Evolutionary conservation across 2,113 vertebrate species (phyloP).

Genomic region (Sander lucioperca): DNA sequence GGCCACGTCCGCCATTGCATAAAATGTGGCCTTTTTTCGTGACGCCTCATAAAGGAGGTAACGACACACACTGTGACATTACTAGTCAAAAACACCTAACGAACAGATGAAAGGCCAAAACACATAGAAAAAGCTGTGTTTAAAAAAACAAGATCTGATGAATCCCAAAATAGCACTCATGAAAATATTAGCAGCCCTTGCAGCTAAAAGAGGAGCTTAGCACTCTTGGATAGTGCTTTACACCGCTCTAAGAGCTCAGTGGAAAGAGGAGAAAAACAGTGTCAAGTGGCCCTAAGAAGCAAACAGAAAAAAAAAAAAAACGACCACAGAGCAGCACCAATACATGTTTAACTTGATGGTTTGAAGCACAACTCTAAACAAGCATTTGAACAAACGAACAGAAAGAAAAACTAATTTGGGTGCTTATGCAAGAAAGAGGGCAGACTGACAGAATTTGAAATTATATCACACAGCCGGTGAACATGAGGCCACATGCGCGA

Average conservation of each 20-base stretch:
- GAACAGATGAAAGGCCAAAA: no score
- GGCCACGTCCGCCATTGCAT: no score
- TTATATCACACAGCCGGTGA: background rate
- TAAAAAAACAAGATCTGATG: background rate
- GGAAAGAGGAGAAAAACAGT: background rate
- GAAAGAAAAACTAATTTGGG: background rate
- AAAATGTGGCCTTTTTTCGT: no score
- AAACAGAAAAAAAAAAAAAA: background rate
- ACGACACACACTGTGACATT: no score
- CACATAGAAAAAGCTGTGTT: no score
- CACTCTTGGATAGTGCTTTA: background rate
- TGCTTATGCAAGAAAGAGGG: background rate
- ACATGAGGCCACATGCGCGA: background rate
- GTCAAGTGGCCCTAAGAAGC: background rate
- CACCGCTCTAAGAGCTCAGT: background rate
- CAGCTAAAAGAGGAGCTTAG: slow-evolving; percentile 28
- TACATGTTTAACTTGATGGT: background rate
- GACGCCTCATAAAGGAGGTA: no score
- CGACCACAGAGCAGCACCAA: background rate
- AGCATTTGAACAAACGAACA: background rate
- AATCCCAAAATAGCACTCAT: slow-evolving; percentile 46
- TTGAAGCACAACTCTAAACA: background rate
- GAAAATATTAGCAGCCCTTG: slow-evolving; percentile 19
- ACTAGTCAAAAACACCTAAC: no score
- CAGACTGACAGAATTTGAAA: background rate